These are phyloP conservation scores for Caenorhabditis sulstoni DNA, from an alignment of 2,888 invertebrate species.

Conservation along the genomic window DNA sequence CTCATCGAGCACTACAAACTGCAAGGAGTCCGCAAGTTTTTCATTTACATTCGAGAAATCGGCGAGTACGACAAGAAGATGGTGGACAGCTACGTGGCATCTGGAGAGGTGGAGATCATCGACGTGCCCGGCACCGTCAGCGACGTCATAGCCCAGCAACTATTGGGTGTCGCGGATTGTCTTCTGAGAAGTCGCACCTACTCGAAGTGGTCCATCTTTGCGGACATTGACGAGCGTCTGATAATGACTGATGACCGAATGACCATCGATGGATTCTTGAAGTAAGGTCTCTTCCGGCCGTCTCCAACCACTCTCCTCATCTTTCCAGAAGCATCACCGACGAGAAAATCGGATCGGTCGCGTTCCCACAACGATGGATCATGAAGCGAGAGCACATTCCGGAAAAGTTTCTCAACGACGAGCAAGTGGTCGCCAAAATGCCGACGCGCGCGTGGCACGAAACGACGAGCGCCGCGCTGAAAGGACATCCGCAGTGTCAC, in stretches of 20 bases:
- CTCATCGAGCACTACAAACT: conserved; percentile 60
- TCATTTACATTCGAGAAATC: conserved; percentile 50
- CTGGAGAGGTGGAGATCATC: conserved; percentile 53
- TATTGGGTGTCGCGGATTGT: conserved; percentile 57
- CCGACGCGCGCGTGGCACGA: conserved; percentile 57
- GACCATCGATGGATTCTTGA: conserved; percentile 47
- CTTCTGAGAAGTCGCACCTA: conserved; percentile 42
- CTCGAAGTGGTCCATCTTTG: conserved; percentile 58
- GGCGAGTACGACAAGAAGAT: conserved; percentile 45
- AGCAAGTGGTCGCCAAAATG: conserved; percentile 45
- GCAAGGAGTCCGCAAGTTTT: conserved; percentile 49
- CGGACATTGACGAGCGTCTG: conserved; percentile 58
- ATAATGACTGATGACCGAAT: conserved; percentile 52
- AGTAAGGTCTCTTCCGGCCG: conserved; percentile 16
- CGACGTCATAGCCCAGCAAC: conserved; percentile 56
- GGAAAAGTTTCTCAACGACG: conserved; percentile 39
- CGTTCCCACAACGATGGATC: conserved; percentile 60
- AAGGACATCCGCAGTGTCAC: conserved; percentile 39
- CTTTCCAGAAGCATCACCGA: conserved; percentile 38
- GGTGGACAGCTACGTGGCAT: conserved; percentile 46
- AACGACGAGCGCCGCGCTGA: conserved; percentile 51
- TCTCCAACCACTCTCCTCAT: too few species aligned
- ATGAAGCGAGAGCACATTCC: conserved; percentile 57
- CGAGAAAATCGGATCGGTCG: conserved; percentile 44
- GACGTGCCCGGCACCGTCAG: conserved; percentile 19